Evolutionary conservation across 2,113 vertebrate genomes (phyloP).

Genomic region (Forbesichthys papilliferus): DNA sequence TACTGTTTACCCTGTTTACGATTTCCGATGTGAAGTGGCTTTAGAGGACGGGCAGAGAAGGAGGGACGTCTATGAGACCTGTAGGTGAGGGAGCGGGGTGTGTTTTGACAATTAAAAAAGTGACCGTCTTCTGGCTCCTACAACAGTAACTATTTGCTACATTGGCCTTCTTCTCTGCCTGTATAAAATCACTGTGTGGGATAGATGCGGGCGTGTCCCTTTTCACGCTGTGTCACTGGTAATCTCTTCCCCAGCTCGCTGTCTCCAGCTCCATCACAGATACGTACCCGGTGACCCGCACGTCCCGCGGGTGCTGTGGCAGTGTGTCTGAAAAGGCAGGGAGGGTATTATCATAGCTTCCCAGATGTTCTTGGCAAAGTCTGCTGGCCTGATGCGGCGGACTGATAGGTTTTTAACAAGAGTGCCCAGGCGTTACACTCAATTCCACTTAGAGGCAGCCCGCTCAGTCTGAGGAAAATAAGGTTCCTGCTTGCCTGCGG

Average conservation of each 20-base stretch:
- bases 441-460: slow-evolving; percentile 44
- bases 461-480: slow-evolving; percentile 22
- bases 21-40: no score
- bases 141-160: not conserved
- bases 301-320: slow-evolving; percentile 14
- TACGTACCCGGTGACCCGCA: slow-evolving; percentile 22
- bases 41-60: no score
- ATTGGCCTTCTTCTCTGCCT: not conserved
- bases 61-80: no score
- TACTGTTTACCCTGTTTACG: no score
- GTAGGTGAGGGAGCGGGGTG: no score
- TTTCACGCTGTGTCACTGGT: not conserved
- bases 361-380: slow-evolving; percentile 44
- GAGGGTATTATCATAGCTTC: slow-evolving; percentile 44
- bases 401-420: slow-evolving; percentile 56
- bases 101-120: no score
- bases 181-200: not conserved
- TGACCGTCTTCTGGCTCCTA: no score
- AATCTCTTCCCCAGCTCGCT: slow-evolving; percentile 10
- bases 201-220: not conserved
- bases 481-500: slow-evolving; percentile 11
- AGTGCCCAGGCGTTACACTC: slow-evolving; percentile 24
- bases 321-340: slow-evolving; percentile 26
- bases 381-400: slow-evolving; percentile 34
- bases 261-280: slow-evolving; percentile 14